A percentile compares a stretch with the other conserved stretches of the same genome.
phyloP scores from a whole-genome alignment of 2,888 invertebrate species.

The Choristoneura rosaceana region DNA sequence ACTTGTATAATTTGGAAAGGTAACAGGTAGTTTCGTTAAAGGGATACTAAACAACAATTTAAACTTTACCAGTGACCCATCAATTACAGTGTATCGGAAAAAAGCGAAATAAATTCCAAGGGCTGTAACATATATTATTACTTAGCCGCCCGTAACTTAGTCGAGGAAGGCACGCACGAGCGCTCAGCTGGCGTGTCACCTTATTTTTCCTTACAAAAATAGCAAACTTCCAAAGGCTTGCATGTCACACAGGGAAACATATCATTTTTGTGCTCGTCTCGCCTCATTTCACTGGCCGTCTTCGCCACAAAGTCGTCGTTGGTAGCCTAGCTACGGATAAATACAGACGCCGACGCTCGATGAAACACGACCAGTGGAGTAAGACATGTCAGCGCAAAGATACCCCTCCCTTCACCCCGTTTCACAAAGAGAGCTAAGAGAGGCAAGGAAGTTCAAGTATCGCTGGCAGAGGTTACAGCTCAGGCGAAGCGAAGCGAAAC shows the following conservation, averaged over 20 bases:
- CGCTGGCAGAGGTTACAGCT: slow-evolving; percentile 60
- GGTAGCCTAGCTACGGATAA: slow-evolving; percentile 75
- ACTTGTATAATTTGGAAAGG: slow-evolving; percentile 19
- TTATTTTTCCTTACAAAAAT: slow-evolving; percentile 64
- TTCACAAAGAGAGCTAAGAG: slow-evolving; percentile 54
- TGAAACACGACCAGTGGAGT: slow-evolving; percentile 60
- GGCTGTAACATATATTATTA: slow-evolving; percentile 57
- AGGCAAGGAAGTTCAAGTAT: slow-evolving; percentile 65
- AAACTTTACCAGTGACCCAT: slow-evolving; percentile 46
- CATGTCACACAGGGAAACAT: slow-evolving; percentile 69
- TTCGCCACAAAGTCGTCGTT: slow-evolving; percentile 71
- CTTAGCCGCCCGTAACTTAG: slow-evolving; percentile 55
- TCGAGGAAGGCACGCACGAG: slow-evolving; percentile 58
- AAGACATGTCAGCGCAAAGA: slow-evolving; percentile 63
- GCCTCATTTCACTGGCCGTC: slow-evolving; percentile 73
- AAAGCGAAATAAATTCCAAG: slow-evolving; percentile 49
- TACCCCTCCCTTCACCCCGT: slow-evolving; percentile 53
- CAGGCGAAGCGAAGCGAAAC: slow-evolving; percentile 69
- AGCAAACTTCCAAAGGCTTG: slow-evolving; percentile 63
- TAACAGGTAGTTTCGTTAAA: slow-evolving; percentile 29
- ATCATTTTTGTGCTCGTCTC: slow-evolving; percentile 72
- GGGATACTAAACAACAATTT: slow-evolving; percentile 21
- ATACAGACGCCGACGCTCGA: slow-evolving; percentile 69
- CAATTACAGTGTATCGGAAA: slow-evolving; percentile 49
- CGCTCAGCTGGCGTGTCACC: slow-evolving; percentile 55